These are phyloP conservation scores for Trichogramma pretiosum DNA, from an alignment of 1,140 invertebrate species.

Conservation along the genomic window DNA sequence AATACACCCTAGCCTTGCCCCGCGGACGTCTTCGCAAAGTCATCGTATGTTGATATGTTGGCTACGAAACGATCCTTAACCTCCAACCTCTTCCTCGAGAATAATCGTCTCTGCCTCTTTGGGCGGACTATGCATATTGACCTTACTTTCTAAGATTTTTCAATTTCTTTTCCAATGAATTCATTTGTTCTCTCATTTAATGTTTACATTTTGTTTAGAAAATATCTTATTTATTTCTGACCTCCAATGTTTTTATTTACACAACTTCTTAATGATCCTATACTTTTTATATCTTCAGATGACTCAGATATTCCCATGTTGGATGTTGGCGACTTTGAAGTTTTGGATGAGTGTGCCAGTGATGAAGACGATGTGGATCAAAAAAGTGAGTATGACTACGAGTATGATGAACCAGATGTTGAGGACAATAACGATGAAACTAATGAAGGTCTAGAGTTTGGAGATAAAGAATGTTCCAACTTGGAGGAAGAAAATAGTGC, in stretches of 20 bases:
- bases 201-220: no score
- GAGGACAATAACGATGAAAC: not conserved
- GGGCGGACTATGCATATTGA: no score
- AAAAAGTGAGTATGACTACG: not conserved
- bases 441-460: not conserved
- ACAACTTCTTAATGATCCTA: not conserved
- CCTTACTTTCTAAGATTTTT: no score
- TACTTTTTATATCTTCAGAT: slow-evolving; percentile 17
- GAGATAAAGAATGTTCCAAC: not conserved
- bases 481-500: slow-evolving; percentile 10
- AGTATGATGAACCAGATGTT: slow-evolving; percentile 1
- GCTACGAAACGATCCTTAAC: no score
- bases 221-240: no score
- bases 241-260: not conserved
- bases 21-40: no score
- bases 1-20: no score
- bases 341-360: slow-evolving; percentile 29
- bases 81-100: no score
- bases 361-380: slow-evolving; percentile 15
- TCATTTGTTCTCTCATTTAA: no score
- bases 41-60: no score
- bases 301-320: slow-evolving; percentile 19
- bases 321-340: slow-evolving; percentile 27
- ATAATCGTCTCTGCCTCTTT: no score
- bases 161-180: no score